Conservation (phyloP, 92 coral and sea anemone species). For the Epizoanthus fatuus region DNA sequence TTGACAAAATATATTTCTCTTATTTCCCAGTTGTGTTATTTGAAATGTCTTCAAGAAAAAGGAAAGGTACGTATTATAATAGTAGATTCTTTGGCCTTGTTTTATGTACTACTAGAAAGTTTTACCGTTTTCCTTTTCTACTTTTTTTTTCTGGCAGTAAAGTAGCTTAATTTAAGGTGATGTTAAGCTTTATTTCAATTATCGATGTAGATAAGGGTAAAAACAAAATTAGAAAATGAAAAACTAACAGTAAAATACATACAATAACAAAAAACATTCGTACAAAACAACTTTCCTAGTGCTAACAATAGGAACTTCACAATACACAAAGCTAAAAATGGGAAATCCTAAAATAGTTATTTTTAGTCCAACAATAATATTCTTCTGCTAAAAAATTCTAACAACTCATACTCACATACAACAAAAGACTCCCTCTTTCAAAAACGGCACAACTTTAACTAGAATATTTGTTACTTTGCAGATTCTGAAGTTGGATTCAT, state of each 20-base stretch:
- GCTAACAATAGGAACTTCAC: not conserved
- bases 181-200: not conserved
- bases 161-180: not conserved
- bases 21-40: not conserved
- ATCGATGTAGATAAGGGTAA: not conserved
- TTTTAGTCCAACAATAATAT: not conserved
- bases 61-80: not conserved
- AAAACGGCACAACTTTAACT: not conserved
- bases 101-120: not conserved
- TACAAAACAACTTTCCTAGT: not conserved
- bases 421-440: not conserved
- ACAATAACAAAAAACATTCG: not conserved
- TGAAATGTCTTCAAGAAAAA: not conserved
- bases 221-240: not conserved
- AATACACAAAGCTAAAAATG: not conserved
- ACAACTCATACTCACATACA: no score
- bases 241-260: not conserved
- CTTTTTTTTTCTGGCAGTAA: not conserved
- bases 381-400: not conserved
- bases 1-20: not conserved
- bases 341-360: not conserved
- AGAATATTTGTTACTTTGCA: slow-evolving; percentile 4
- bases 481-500: slow-evolving; percentile 29
- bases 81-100: not conserved
- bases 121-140: not conserved